A percentile compares a stretch with the other conserved stretches of the same genome.
Evolutionary conservation across 2,113 vertebrate species (phyloP).

Genomic region (Hiodon tergisus): DNA sequence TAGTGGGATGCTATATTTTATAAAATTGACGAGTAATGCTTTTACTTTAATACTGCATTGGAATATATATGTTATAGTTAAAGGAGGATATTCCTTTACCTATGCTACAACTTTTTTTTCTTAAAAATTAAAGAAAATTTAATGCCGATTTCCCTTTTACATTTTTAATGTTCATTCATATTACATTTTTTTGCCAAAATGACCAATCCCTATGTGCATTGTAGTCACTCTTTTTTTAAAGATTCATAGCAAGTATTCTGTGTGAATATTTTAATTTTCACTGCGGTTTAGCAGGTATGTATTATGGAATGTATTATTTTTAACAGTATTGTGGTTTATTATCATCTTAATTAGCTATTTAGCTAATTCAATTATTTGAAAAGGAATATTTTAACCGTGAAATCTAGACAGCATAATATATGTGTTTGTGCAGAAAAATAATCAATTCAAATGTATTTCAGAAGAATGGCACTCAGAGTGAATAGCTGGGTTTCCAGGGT

Average conservation of each 20-base stretch:
- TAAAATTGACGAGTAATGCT: too few relatives aligned
- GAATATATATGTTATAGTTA: too few relatives aligned
- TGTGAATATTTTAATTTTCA: background rate
- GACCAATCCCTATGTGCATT: background rate
- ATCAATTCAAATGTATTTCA: background rate
- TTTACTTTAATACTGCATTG: too few relatives aligned
- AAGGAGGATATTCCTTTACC: too few relatives aligned
- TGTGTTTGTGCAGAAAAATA: slow-evolving; percentile 9
- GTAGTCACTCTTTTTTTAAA: background rate
- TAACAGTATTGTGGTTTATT: background rate
- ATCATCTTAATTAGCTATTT: background rate
- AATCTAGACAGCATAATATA: background rate
- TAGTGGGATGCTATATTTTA: too few relatives aligned
- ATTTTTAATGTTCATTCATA: background rate
- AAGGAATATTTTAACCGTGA: too few relatives aligned
- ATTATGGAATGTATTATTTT: background rate
- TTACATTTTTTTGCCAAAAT: background rate
- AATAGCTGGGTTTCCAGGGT: slow-evolving; percentile 29
- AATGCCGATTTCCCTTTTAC: background rate
- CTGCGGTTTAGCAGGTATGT: background rate
- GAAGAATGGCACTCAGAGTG: slow-evolving; percentile 26
- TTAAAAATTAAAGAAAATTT: background rate
- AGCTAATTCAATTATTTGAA: too few relatives aligned
- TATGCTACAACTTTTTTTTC: slow-evolving; percentile 17
- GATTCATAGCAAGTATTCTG: background rate